A percentile compares a stretch with the other conserved stretches of the same genome.
phyloP scores from a whole-genome alignment of 1,140 invertebrate genomes.

The Papilio machaon region DNA sequence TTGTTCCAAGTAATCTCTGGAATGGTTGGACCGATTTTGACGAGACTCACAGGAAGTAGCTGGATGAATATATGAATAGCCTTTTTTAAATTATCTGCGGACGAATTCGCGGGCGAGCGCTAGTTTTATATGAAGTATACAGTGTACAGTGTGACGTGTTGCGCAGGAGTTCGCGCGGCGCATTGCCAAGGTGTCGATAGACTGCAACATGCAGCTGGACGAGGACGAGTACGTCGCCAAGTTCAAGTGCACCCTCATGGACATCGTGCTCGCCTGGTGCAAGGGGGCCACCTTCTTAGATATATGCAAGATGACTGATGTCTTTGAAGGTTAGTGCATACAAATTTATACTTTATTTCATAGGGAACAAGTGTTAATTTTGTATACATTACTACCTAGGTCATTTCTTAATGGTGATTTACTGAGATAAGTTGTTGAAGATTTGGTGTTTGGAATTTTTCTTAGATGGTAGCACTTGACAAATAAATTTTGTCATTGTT shows the following conservation, averaged over 20 bases:
- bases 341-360: background rate
- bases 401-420: too few species aligned
- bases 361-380: background rate
- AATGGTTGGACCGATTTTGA: too few species aligned
- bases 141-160: background rate
- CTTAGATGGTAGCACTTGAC: too few species aligned
- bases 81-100: too few species aligned
- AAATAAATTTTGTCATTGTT: too few species aligned
- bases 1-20: too few species aligned
- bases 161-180: conserved; percentile 91
- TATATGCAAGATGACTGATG: conserved; percentile 98
- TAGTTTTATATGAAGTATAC: background rate
- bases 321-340: conserved; percentile 94
- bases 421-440: too few species aligned
- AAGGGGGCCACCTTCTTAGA: conserved; percentile 96
- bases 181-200: conserved; percentile 95
- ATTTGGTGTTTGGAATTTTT: too few species aligned
- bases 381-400: background rate
- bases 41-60: too few species aligned
- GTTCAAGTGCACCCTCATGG: conserved; percentile 98
- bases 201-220: conserved; percentile 95
- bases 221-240: conserved; percentile 96
- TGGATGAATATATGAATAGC: too few species aligned
- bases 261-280: conserved; percentile 98
- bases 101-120: too few species aligned